These are phyloP conservation scores for Anagrus nilaparvatae DNA, from an alignment of 1,140 invertebrate genomes.

Conservation along the genomic window DNA sequence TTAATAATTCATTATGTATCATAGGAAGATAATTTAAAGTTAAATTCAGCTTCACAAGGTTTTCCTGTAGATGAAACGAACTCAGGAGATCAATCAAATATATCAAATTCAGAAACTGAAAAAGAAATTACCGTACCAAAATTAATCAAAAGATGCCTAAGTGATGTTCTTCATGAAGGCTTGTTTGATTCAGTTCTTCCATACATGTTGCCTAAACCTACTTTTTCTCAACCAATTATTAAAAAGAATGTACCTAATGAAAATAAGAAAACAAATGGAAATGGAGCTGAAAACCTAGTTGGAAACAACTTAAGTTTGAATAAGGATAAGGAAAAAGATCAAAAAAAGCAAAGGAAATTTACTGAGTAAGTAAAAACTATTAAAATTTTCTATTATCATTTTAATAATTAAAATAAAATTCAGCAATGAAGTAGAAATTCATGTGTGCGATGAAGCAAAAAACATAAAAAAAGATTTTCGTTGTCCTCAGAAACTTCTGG, in stretches of 20 bases:
- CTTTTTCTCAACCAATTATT: constrained; percentile 43
- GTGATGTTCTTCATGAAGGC: constrained; percentile 63
- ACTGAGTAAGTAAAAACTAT: constrained; percentile 31
- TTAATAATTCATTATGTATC: no score
- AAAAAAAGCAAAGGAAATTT: constrained; percentile 26
- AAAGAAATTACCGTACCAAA: constrained; percentile 25
- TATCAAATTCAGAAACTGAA: constrained; percentile 11
- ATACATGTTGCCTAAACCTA: constrained; percentile 47
- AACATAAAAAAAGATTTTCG: constrained; percentile 78
- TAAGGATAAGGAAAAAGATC: constrained; percentile 33
- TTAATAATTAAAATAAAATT: constrained; percentile 12
- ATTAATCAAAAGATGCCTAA: constrained; percentile 42
- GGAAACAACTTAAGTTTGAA: constrained; percentile 8
- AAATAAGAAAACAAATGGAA: constrained; percentile 38
- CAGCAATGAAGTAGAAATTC: constrained; percentile 74
- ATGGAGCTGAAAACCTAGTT: constrained; percentile 17
- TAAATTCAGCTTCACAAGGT: no score
- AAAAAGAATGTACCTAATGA: constrained; percentile 41
- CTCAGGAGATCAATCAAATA: constrained; percentile 10
- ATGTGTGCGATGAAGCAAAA: constrained; percentile 80
- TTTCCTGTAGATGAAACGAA: not conserved
- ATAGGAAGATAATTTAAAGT: no score
- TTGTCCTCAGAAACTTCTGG: constrained; percentile 73
- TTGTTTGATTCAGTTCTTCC: constrained; percentile 67
- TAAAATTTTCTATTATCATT: not conserved